Evolutionary conservation across 2,113 vertebrate genomes (phyloP), one percentile per base, ranked within the genome.

Genomic region (Strix uralensis): DNA sequence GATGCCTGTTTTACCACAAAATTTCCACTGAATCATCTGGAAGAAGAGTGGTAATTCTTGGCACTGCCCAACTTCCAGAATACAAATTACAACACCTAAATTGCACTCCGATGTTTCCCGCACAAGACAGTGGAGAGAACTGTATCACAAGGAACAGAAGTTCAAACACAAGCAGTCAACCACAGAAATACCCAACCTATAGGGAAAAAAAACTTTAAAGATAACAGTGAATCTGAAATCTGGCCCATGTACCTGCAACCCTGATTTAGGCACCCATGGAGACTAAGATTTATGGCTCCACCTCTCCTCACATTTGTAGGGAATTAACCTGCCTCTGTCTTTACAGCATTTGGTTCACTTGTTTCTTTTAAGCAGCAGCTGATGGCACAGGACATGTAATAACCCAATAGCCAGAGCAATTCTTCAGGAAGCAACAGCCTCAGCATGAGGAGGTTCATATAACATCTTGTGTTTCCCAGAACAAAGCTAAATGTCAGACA

Each of bases 51-150:
- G 25, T 19, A 92, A 78, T 73, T 92, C 67, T 58, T 63, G 34
- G 62, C 36, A 66, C 19, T 54, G 51, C n/a, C 25, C 57, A 40
- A 25, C 44, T 86, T 90, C 57, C 54, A 69, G 59, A 85, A 88
- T 30, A 67, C 20, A 61, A 85, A 88, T 52, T 65, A 55, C 30
- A 42, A 14, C 5, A 69, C 20, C 47, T 65, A 67, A 91, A 93
- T 80, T 1, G 3, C 16, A 52, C 13, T 29, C 40, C 1, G 2
- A n/a, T 2, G 2, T 51, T 74, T 78, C 27, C 22, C 2, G 0
- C 17, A 32, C 10, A 73, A 88, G 25, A 47, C 34, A 65, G 22
- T 18, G 25, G 63, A 61, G 27, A 75, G 30, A 86, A 57, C 23
- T 40, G 27, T 57, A 65, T 32, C 63, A 83, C 58, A 83, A 73